Evolutionary conservation across 1,140 invertebrate genomes (phyloP), one percentile per base, ranked within the genome.

Genomic region (Zaprionus camerounensis): DNA sequence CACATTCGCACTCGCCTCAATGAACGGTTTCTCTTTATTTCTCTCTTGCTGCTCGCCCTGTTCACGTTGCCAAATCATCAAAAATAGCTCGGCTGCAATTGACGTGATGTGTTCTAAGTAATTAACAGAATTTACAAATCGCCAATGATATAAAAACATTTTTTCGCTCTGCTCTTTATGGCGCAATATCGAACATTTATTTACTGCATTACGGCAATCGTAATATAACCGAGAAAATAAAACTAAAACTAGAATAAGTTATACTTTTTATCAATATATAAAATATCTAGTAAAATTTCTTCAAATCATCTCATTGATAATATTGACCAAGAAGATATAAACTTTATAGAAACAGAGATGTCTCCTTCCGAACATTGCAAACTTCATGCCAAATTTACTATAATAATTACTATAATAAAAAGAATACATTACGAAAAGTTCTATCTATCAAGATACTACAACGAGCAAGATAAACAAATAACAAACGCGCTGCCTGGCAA

Each of bases 11-110:
- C 13, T 62, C 61, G 62, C 63, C 80, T 83, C 76, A 83, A 83
- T 83, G 76, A 83, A 83, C 76, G 80, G 76, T 22, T 24, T 49
- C n/a, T 80, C 26, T 83, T 72, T 73, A 64, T 63, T 71, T 79
- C 75, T 82, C 78, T 82, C 26, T 57, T 13, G 17, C 17, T 34
- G 7, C 26, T 51, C 61, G 22, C 61, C n/a, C 46, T n/a, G 26
- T 56, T 28, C 31, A 34, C 26, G 66, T 56, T 58, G 65, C 7
- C 20, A 66, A 61, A 28, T 31, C 20, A 71, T 44, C 24, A 55
- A 70, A 63, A 71, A 71, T 71, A 63, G 28, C 57, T 63, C 15
- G 44, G 44, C 68, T 49, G 58, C 58, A 59, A 49, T 44, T 41
- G 7, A 9, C 31, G 61, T 31, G 44, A 76, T 68, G 64, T 53